These are phyloP conservation scores for Argyresthia albistria DNA, from an alignment of 2,888 invertebrate genomes.

Conservation along the genomic window DNA sequence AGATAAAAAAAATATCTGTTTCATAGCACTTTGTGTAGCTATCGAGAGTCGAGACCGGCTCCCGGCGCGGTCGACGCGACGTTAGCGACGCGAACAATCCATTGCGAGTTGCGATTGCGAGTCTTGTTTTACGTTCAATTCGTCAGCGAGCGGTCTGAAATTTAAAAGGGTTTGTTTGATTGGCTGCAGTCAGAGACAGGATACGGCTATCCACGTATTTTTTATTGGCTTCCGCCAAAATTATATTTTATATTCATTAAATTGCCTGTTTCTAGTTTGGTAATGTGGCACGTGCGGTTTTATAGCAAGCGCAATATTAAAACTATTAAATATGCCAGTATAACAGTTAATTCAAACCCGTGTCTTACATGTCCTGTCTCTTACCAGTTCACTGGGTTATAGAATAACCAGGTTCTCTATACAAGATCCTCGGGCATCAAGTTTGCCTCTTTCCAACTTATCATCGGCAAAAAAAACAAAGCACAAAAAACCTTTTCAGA, in stretches of 20 bases:
- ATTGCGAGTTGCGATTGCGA: conserved; percentile 17
- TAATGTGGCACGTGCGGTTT: background rate
- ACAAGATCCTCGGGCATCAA: no score
- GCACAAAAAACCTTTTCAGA: background rate
- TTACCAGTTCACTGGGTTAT: no score
- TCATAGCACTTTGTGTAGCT: background rate
- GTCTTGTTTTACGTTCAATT: conserved; percentile 41
- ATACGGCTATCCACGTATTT: conserved; percentile 29
- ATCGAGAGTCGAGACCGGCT: background rate
- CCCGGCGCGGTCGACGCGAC: background rate
- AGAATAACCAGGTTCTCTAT: no score
- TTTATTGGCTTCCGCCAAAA: conserved; percentile 30
- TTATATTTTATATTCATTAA: conserved; percentile 18
- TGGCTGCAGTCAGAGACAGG: conserved; percentile 38
- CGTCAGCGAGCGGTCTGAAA: conserved; percentile 37
- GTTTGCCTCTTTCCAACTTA: no score
- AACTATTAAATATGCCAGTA: no score
- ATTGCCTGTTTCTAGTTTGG: background rate
- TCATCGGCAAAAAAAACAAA: no score
- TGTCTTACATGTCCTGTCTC: no score
- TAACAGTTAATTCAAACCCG: no score
- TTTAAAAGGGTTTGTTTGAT: conserved; percentile 54
- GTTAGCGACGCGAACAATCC: conserved; percentile 22
- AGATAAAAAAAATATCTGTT: background rate
- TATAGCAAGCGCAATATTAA: no score